Evolutionary conservation across 2,797 vertebrate species (phyloP), one percentile per base, ranked within the genome.

Genomic region (Mionectes olivaceus): DNA sequence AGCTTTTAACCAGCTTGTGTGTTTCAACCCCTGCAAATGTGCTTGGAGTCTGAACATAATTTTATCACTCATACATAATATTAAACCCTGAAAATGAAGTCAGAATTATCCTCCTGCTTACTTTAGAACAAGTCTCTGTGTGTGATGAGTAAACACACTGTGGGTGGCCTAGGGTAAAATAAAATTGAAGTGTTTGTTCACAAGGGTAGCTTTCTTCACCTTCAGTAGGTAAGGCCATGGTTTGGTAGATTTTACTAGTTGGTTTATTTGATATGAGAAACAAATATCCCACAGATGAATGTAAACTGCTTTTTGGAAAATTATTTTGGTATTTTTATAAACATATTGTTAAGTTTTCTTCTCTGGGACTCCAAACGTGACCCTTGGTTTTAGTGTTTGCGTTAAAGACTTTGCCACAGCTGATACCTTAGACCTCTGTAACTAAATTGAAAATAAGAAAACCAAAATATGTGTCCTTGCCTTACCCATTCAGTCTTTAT

Each of bases 111-210:
- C 59, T 94, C 19, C 82, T 95, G 69, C 70, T 96, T 81, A 46
- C 73, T 96, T 92, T 92, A 91, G 67, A 94, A 70, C 87, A 86
- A 76, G 57, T 77, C 87, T 87, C 5, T 93, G 74, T 92, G 86
- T 94, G 90, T 89, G 91, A 83, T 83, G 87, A 83, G 87, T 94
- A 97, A 96, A 94, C 89, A 91, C 65, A 86, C 65, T 63, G 91
- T 96, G 95, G 95, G 96, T 97, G 95, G 95, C 77, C 94, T 5
- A 24, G 91, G 43, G 70, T 75, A 86, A 94, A 96, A 95, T 95
- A 94, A 95, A 97, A 94, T 92, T 74, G 83, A 76, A 93, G 84
- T 92, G 82, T 61, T 91, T 86, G 85, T 93, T 96, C 1, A 0
- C 41, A 65, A 86, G 92, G 79, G 44, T 83, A 86, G 63, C 78